phyloP scores from a whole-genome alignment of 2,888 invertebrate species.

The Peribatodes rhomboidaria region DNA sequence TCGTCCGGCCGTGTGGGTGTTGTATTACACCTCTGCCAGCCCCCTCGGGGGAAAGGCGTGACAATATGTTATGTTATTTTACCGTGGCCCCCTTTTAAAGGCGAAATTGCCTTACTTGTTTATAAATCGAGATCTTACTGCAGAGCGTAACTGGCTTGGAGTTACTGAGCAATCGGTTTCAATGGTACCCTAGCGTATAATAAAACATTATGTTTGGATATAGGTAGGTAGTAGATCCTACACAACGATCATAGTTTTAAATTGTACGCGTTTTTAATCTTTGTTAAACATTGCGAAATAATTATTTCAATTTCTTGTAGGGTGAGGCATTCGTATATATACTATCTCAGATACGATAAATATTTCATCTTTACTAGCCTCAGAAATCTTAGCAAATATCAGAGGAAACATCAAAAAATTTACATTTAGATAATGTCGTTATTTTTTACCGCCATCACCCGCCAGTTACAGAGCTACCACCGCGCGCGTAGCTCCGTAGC shows the following conservation, averaged over 20 bases:
- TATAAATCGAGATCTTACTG: not conserved
- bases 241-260: too few relatives aligned
- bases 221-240: not conserved
- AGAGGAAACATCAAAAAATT: constrained; percentile 4
- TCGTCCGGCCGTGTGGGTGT: too few relatives aligned
- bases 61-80: too few relatives aligned
- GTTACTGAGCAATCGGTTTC: not conserved
- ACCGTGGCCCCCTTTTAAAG: not conserved
- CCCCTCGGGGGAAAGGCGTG: too few relatives aligned
- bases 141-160: not conserved
- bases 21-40: too few relatives aligned
- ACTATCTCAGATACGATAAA: not conserved
- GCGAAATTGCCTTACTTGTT: not conserved
- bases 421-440: constrained; percentile 17
- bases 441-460: constrained; percentile 16
- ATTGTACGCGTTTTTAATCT: too few relatives aligned
- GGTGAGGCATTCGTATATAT: too few relatives aligned
- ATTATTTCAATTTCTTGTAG: too few relatives aligned
- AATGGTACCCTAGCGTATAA: not conserved
- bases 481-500: constrained; percentile 8
- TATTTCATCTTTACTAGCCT: not conserved
- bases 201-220: not conserved
- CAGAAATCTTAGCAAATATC: constrained; percentile 5
- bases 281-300: too few relatives aligned
- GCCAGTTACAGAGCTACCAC: not conserved